phyloP scores from a whole-genome alignment of 1,140 invertebrate genomes.

The Magallana ariakensis region DNA sequence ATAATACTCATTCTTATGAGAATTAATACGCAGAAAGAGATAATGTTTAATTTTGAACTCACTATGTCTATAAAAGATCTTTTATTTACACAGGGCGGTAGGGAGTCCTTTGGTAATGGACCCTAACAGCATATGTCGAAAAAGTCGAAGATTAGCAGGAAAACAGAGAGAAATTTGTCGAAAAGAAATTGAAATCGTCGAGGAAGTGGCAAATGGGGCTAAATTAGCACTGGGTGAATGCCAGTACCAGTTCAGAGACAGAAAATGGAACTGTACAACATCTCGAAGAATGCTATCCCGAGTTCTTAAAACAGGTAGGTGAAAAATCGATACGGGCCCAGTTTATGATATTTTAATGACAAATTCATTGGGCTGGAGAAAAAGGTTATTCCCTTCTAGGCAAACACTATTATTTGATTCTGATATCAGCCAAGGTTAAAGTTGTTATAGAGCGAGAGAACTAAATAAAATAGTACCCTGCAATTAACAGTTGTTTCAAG shows the following conservation, averaged over 20 bases:
- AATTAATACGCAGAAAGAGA: too few species aligned
- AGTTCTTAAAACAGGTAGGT: conserved; percentile 83
- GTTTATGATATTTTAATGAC: conserved; percentile 9
- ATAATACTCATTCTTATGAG: too few species aligned
- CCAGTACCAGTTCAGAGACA: conserved; percentile 76
- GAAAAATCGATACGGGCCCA: conserved; percentile 23
- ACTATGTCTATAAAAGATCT: too few species aligned
- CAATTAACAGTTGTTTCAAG: conserved; percentile 15
- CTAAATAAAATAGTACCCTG: neutral
- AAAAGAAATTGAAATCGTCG: conserved; percentile 78
- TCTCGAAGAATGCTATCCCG: conserved; percentile 78
- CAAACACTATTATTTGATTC: neutral
- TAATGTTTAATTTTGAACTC: too few species aligned
- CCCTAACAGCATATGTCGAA: conserved; percentile 91
- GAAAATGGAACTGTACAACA: conserved; percentile 79
- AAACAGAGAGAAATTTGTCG: conserved; percentile 84
- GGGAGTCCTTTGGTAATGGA: conserved; percentile 91
- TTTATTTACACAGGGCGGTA: conserved; percentile 75
- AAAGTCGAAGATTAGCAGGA: conserved; percentile 85
- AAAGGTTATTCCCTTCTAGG: conserved; percentile 31
- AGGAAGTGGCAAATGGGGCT: conserved; percentile 77
- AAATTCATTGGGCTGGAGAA: conserved; percentile 25
- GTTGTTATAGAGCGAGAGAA: conserved; percentile 8
- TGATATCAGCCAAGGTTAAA: conserved; percentile 31
- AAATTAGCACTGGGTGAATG: conserved; percentile 77